phyloP scores from a whole-genome alignment of 2,797 vertebrate species.

The Megaceryle alcyon region DNA sequence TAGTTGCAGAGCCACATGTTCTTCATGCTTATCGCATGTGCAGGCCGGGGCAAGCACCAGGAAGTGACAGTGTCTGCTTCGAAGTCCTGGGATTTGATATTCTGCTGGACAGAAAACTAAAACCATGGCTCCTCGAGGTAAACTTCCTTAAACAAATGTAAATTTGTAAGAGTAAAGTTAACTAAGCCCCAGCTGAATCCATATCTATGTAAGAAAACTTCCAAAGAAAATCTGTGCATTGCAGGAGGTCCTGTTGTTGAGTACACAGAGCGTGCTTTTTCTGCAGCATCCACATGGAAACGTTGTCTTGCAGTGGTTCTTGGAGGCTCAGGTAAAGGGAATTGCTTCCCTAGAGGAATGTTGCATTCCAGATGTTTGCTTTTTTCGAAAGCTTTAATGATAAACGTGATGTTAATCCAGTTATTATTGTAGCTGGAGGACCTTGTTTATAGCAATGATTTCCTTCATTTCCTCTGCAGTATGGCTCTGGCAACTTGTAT shows the following conservation, averaged over 20 bases:
- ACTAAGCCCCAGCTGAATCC: neutral
- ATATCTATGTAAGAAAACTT: neutral
- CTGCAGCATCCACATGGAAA: neutral
- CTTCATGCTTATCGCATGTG: slow-evolving; percentile 98
- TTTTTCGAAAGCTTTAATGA: neutral
- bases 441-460: neutral
- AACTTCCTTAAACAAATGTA: slow-evolving; percentile 2
- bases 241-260: neutral
- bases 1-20: slow-evolving; percentile 95
- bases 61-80: slow-evolving; percentile 98
- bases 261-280: neutral
- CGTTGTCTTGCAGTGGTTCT: neutral
- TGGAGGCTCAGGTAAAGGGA: neutral
- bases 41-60: slow-evolving; percentile 93
- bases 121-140: slow-evolving; percentile 98
- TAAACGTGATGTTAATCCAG: neutral
- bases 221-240: neutral
- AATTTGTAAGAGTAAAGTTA: neutral
- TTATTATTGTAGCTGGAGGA: neutral
- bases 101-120: slow-evolving; percentile 96
- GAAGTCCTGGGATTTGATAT: slow-evolving; percentile 98
- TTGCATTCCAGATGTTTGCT: neutral
- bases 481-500: neutral
- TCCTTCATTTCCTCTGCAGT: neutral
- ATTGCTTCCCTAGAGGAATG: neutral